These are phyloP conservation scores for Semicossyphus pulcher DNA, from an alignment of 2,113 vertebrate genomes.

Conservation along the genomic window DNA sequence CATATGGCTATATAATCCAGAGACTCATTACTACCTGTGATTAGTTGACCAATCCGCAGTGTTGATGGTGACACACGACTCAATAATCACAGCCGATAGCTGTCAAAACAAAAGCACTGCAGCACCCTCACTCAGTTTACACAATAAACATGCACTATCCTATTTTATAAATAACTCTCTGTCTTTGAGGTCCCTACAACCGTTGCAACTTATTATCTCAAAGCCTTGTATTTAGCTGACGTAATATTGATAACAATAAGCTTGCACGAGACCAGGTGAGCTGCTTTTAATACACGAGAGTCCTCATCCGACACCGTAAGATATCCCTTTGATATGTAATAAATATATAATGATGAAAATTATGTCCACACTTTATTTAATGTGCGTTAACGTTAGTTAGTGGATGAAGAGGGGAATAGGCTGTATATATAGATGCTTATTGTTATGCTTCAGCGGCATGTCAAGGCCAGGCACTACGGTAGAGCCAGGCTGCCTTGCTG, in stretches of 20 bases:
- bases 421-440: background rate
- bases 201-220: background rate
- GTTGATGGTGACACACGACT: background rate
- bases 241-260: background rate
- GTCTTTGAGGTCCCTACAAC: background rate
- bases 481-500: conserved; percentile 30
- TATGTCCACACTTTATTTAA: background rate
- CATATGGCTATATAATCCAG: background rate
- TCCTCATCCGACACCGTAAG: background rate
- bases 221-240: background rate
- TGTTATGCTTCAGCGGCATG: background rate
- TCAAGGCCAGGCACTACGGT: background rate
- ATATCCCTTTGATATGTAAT: background rate
- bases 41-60: background rate
- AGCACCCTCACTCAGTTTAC: background rate
- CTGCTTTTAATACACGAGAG: background rate
- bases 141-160: background rate
- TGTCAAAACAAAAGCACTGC: conserved; percentile 43
- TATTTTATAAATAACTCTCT: background rate
- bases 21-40: background rate
- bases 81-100: background rate
- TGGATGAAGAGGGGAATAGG: rapidly evolving
- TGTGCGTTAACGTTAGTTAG: too few relatives aligned
- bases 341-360: background rate
- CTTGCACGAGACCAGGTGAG: background rate